These are phyloP conservation scores for Tetrax tetrax DNA, from an alignment of 2,113 vertebrate species.

Conservation along the genomic window DNA sequence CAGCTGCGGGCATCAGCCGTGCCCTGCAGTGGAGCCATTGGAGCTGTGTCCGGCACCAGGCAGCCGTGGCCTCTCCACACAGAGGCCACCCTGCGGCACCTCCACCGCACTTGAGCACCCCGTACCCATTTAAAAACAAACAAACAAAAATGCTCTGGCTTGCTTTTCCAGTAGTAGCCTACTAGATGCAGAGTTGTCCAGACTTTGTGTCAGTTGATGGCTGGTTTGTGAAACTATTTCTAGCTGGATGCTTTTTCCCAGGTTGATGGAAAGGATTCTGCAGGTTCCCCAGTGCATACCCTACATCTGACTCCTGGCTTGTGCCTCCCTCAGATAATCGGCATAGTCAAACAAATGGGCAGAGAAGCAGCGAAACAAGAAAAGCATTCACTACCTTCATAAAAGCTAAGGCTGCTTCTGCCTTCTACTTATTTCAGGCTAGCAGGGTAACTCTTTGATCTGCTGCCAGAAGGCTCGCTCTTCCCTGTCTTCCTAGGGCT, in stretches of 20 bases:
- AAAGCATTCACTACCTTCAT: neutral
- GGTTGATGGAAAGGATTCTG: neutral
- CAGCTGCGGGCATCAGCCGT: neutral
- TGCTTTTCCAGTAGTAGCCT: neutral
- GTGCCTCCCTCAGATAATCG: neutral
- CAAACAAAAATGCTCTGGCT: neutral
- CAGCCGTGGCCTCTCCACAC: accelerated
- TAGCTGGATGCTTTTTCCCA: neutral
- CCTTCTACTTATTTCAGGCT: neutral
- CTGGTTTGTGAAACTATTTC: neutral
- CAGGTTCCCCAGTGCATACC: neutral
- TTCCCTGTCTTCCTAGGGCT: neutral
- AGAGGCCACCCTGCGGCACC: neutral
- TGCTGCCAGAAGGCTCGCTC: constrained; percentile 1
- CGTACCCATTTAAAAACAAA: accelerated
- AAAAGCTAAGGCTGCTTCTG: neutral
- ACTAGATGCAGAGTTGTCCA: neutral
- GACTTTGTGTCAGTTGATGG: accelerated
- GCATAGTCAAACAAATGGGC: neutral
- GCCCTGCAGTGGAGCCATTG: neutral
- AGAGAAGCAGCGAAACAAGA: neutral
- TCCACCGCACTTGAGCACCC: neutral
- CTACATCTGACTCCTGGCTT: neutral
- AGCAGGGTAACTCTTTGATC: neutral
- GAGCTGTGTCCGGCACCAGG: accelerated